Conservation (phyloP, 2,113 vertebrate genomes). For the Cryptomyrus ogoouensis region DNA sequence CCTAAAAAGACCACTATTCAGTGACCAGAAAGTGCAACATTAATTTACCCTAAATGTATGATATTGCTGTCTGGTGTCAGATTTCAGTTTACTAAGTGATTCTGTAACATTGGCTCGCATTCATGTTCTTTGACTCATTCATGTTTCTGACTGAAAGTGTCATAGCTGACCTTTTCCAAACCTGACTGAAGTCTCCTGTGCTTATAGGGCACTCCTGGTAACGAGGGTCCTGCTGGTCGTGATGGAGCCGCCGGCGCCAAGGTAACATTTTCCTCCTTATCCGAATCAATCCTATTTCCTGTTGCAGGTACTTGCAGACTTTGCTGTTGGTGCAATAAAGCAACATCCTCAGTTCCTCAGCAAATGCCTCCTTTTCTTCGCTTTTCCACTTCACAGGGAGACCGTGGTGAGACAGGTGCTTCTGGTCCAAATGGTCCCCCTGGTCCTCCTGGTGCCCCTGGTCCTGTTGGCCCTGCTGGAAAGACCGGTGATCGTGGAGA, state of each 20-base stretch:
- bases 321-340: background rate
- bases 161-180: background rate
- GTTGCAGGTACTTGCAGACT: background rate
- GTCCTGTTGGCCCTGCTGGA: slow-evolving; percentile 88
- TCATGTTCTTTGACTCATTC: background rate
- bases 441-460: slow-evolving; percentile 86
- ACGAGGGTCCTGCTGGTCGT: slow-evolving; percentile 84
- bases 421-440: slow-evolving; percentile 84
- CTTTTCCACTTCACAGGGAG: slow-evolving; percentile 65
- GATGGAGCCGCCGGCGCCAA: slow-evolving; percentile 86
- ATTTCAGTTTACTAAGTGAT: background rate
- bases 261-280: slow-evolving; percentile 53
- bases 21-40: background rate
- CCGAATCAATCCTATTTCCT: background rate
- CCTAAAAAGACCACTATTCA: background rate
- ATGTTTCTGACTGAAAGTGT: background rate
- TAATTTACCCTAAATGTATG: background rate
- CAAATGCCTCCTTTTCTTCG: background rate
- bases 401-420: slow-evolving; percentile 82
- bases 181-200: background rate
- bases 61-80: background rate
- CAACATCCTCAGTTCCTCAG: background rate
- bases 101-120: background rate
- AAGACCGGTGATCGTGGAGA: slow-evolving; percentile 94
- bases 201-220: slow-evolving; percentile 78